Conservation (phyloP, 1,140 invertebrate species). For the Papilio machaon region DNA sequence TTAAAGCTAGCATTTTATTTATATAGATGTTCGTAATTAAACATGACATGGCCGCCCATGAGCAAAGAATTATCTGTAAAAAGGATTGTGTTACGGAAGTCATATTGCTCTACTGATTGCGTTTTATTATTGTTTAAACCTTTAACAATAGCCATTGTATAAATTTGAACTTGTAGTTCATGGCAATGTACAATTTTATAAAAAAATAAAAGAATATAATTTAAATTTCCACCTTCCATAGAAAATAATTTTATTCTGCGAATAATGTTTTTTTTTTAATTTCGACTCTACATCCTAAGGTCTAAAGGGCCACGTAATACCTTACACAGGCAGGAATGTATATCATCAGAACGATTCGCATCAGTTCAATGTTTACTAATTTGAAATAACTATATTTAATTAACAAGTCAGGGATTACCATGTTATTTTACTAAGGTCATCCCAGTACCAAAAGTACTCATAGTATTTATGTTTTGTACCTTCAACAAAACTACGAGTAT, state of each 20-base stretch:
- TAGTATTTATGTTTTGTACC: no score
- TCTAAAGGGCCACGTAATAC: no score
- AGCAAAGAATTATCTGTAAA: not conserved
- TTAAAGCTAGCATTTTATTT: not conserved
- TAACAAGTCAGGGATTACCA: no score
- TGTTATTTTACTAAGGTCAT: no score
- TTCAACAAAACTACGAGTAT: no score
- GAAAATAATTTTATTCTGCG: not conserved
- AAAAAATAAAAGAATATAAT: not conserved
- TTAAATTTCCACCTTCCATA: not conserved
- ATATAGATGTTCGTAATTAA: not conserved
- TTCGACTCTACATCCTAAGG: no score
- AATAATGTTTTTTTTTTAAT: no score
- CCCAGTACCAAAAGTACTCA: no score
- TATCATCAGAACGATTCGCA: no score
- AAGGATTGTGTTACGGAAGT: not conserved
- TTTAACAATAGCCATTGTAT: conserved; percentile 30
- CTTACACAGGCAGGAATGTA: no score
- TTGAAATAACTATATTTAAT: no score
- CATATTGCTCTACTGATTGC: conserved; percentile 11
- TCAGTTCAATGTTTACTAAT: no score
- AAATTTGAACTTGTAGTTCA: conserved; percentile 30
- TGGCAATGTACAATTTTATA: not conserved
- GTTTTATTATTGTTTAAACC: conserved; percentile 26
- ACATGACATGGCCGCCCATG: not conserved